phyloP scores from a whole-genome alignment of 2,113 vertebrate species.

The Genyomyrus donnyi region DNA sequence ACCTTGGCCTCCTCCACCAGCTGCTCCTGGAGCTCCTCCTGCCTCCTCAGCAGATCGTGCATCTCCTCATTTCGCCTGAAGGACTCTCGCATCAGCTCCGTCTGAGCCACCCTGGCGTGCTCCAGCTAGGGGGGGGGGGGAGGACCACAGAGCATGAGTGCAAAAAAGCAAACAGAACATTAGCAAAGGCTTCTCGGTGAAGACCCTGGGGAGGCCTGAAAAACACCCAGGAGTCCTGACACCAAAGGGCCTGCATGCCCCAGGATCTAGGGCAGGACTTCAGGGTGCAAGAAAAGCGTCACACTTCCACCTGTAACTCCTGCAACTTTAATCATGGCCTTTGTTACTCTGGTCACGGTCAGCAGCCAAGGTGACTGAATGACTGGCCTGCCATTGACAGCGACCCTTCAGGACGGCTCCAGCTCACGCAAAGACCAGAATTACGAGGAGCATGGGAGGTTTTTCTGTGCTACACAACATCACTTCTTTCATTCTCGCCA shows the following conservation, averaged over 20 bases:
- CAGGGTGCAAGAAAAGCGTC: background rate
- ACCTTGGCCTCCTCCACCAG: conserved; percentile 73
- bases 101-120: conserved; percentile 85
- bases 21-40: conserved; percentile 83
- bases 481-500: background rate
- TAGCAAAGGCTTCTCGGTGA: background rate
- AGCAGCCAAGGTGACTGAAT: background rate
- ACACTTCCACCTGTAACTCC: background rate
- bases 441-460: background rate
- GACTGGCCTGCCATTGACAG: background rate
- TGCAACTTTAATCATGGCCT: conserved; percentile 2
- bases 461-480: background rate
- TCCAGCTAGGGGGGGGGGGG: conserved; percentile 66
- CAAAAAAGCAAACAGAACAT: background rate
- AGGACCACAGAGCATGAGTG: background rate
- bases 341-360: background rate
- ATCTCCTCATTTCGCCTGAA: conserved; percentile 82
- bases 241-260: background rate
- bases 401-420: background rate
- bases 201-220: background rate
- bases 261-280: background rate
- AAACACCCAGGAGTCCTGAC: background rate
- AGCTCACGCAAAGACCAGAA: background rate
- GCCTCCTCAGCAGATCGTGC: conserved; percentile 69
- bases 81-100: conserved; percentile 85